Evolutionary conservation across 2,797 vertebrate species (phyloP).

Genomic region (Podarcis siculus): DNA sequence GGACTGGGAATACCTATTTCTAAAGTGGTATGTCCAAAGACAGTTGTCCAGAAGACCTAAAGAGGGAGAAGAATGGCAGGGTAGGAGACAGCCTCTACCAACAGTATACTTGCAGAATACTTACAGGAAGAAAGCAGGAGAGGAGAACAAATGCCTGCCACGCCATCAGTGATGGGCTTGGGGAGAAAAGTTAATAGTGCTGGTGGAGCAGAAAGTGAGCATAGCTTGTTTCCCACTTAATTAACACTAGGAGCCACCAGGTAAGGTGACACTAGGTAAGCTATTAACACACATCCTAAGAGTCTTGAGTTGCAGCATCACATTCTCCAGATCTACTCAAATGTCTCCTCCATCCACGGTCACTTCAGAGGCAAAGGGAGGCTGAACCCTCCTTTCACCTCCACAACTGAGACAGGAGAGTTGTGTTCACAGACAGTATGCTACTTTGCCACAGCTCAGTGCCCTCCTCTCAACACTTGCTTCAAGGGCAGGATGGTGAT

Average conservation of each 20-base stretch:
- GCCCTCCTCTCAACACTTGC: not conserved
- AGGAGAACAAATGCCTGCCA: not conserved
- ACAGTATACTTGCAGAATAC: not conserved
- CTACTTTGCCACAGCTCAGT: not conserved
- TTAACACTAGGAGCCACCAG: not conserved
- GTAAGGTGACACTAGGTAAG: not conserved
- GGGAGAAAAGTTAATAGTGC: not conserved
- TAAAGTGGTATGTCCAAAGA: not conserved
- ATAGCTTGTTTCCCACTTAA: not conserved
- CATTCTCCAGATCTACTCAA: not conserved
- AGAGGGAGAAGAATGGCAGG: no score
- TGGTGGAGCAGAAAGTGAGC: not conserved
- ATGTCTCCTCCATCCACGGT: not conserved
- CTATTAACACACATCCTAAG: not conserved
- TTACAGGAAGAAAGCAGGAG: not conserved
- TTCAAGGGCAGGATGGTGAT: not conserved
- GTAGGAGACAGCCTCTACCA: not conserved
- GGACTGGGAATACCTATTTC: not conserved
- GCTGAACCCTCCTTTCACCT: not conserved
- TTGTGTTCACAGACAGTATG: not conserved
- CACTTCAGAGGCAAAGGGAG: not conserved
- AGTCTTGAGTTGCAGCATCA: not conserved
- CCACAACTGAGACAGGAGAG: not conserved
- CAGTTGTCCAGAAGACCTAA: not conserved
- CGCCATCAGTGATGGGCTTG: not conserved